phyloP scores from a whole-genome alignment of 2,888 invertebrate species.

The Papilio demoleus region DNA sequence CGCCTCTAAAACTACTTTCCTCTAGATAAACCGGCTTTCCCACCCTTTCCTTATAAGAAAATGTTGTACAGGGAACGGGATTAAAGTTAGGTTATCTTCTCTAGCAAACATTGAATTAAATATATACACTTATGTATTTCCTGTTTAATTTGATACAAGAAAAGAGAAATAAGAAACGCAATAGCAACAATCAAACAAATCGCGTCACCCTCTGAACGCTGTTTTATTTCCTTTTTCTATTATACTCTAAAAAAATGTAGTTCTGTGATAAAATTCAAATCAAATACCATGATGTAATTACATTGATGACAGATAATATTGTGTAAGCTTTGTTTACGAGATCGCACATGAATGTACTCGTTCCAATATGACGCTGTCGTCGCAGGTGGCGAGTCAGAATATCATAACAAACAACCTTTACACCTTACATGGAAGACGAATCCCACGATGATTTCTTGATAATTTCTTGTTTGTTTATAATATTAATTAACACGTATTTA shows the following conservation, averaged over 20 bases:
- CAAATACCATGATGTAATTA: not conserved
- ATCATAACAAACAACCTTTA: constrained; percentile 32
- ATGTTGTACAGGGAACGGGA: too few relatives aligned
- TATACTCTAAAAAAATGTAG: not conserved
- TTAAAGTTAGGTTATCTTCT: too few relatives aligned
- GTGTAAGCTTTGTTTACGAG: constrained; percentile 30
- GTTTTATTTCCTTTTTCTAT: not conserved
- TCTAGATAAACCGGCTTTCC: too few relatives aligned
- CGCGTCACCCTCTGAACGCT: not conserved
- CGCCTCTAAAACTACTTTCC: too few relatives aligned
- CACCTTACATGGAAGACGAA: constrained; percentile 19
- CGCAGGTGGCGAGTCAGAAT: constrained; percentile 34
- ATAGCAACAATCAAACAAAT: not conserved
- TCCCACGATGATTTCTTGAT: constrained; percentile 27
- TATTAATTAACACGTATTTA: not conserved
- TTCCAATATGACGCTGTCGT: constrained; percentile 8
- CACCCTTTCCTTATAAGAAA: too few relatives aligned
- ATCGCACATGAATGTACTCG: constrained; percentile 16
- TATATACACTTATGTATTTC: too few relatives aligned
- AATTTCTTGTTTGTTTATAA: constrained; percentile 1
- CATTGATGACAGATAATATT: constrained; percentile 20
- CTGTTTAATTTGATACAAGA: too few relatives aligned
- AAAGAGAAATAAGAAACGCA: not conserved
- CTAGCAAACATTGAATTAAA: too few relatives aligned
- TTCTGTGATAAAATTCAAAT: not conserved